Base-by-base conservation (phyloP, 1,140 invertebrate species). In the Coenobita brevimanus region DNA sequence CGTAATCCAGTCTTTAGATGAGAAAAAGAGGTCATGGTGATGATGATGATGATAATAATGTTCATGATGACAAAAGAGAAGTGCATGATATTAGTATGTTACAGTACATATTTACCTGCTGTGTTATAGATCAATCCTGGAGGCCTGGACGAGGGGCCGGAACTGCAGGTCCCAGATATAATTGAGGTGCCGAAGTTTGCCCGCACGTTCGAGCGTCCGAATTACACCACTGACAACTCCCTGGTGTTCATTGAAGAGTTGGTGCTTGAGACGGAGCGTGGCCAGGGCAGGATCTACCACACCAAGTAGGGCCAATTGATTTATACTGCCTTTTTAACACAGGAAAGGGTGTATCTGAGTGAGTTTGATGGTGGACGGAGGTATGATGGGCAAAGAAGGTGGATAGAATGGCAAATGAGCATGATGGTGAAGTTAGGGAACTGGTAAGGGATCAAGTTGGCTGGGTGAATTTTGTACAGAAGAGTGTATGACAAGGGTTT, bases 241-340 rank as follows among this genome's bases (percentile, higher is more conserved):
- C 96, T 96, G 36, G 95, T 96, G 91, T 92, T 97, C 62, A 95
- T 97, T 76, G 97, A 98, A 93, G 97, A 98, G 92, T 97, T 97
- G 92, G 95, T 97, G 75, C 93, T 98, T 89, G 97, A 98, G 92
- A 96, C 96, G 60, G 97, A 90, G 33, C 64, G 88, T 27, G 88
- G 86, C 97, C 89, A 91, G 71, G 89, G 89, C 50, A 88, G 85
- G 62, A 89, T 89, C 27, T 91, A 90, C 43, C 86, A 87, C 30
- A 91, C 86, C 43, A 89, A 91, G 89, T 91, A 89, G 43, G 88
- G 30, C 3, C 75, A n/a, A 21, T 38, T n/a, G n/a, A n/a, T n/a
- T n/a, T n/a, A n/a, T n/a, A n/a, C n/a, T n/a, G n/a, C n/a, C n/a
- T n/a, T n/a, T n/a, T n/a, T n/a, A n/a, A n/a, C n/a, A n/a, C n/a